These are phyloP conservation scores for Pluvialis apricaria DNA, from an alignment of 2,113 vertebrate genomes.

Conservation along the genomic window DNA sequence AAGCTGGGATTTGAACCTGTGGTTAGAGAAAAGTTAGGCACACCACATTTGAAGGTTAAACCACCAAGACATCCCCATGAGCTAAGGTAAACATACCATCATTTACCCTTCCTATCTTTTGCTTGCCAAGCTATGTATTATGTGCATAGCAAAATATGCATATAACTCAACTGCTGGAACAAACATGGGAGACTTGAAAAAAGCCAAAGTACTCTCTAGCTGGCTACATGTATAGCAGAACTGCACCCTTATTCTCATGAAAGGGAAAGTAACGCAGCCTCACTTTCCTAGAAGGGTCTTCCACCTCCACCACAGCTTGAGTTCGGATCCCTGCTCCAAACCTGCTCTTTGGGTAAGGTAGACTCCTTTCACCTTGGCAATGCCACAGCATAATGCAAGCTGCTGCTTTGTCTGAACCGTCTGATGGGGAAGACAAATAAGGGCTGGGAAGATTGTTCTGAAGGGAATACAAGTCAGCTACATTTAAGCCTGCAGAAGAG, in stretches of 20 bases:
- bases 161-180: constrained; percentile 12
- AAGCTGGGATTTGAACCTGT: constrained; percentile 18
- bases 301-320: neutral
- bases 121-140: constrained; percentile 45
- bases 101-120: constrained; percentile 48
- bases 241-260: neutral
- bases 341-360: neutral
- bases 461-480: constrained; percentile 32
- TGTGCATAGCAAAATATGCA: constrained; percentile 17
- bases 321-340: neutral
- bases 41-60: constrained; percentile 55
- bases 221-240: neutral
- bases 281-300: neutral
- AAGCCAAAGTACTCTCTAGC: neutral
- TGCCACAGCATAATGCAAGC: neutral
- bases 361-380: neutral
- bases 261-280: neutral
- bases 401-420: neutral
- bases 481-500: neutral
- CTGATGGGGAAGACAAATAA: neutral
- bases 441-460: constrained; percentile 2
- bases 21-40: constrained; percentile 47
- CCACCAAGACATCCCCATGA: constrained; percentile 43
- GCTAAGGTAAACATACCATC: constrained; percentile 54
- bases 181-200: neutral